phyloP scores from a whole-genome alignment of 2,888 invertebrate genomes.

The Tetheella fluctuosa region DNA sequence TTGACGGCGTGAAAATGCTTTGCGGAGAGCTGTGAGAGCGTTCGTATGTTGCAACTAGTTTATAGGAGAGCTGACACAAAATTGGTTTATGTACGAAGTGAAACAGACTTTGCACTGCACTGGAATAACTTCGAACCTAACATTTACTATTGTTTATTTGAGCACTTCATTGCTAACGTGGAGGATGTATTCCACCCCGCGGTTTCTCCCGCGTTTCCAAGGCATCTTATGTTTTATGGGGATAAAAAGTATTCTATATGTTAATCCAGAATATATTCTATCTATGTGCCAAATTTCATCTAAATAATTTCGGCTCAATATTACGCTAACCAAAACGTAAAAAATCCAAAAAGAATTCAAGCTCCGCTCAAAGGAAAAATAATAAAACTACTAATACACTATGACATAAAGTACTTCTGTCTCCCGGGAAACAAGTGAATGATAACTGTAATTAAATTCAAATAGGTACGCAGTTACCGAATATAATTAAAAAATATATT shows the following conservation, averaged over 20 bases:
- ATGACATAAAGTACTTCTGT: slow-evolving; percentile 15
- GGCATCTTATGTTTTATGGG: too few species aligned
- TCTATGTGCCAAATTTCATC: too few species aligned
- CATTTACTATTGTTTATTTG: slow-evolving; percentile 25
- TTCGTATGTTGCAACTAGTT: slow-evolving; percentile 43
- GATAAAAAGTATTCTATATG: too few species aligned
- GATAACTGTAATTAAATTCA: slow-evolving; percentile 56
- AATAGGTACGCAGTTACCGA: slow-evolving; percentile 52
- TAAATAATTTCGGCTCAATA: too few species aligned
- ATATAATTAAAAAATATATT: slow-evolving; percentile 72
- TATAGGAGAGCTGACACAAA: slow-evolving; percentile 31
- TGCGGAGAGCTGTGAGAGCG: slow-evolving; percentile 36
- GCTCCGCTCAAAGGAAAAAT: too few species aligned
- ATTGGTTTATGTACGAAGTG: slow-evolving; percentile 44
- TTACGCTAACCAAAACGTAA: too few species aligned
- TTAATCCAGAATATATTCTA: too few species aligned
- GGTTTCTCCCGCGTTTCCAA: too few species aligned
- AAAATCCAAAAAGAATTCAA: too few species aligned
- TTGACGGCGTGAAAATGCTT: slow-evolving; percentile 23
- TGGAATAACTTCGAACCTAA: slow-evolving; percentile 33
- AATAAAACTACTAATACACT: neutral
- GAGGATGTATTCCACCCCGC: too few species aligned
- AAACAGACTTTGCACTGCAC: slow-evolving; percentile 29
- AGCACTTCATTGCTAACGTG: slow-evolving; percentile 32
- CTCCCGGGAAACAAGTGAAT: slow-evolving; percentile 43